phyloP scores from a whole-genome alignment of 2,797 vertebrate genomes.

The Anomalospiza imberbis region DNA sequence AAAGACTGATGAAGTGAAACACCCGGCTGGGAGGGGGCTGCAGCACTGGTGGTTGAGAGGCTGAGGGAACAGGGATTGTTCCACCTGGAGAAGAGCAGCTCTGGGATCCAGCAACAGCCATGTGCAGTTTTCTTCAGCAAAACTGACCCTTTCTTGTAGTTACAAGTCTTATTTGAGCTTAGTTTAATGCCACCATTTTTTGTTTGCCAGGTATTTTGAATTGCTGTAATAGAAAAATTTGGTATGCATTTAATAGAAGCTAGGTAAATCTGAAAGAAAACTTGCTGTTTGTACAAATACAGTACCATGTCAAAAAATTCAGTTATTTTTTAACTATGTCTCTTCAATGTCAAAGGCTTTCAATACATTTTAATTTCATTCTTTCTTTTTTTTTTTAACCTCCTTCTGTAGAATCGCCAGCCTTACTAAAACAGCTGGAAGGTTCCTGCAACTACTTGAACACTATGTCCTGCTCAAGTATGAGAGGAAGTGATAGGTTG shows the following conservation, averaged over 20 bases:
- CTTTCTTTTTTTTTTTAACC: not conserved
- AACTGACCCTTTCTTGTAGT: not conserved
- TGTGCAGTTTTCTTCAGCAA: not conserved
- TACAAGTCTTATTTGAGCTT: not conserved
- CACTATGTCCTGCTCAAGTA: not conserved
- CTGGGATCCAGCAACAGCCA: not conserved
- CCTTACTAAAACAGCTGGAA: not conserved
- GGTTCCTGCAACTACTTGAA: not conserved
- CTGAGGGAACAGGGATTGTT: not conserved
- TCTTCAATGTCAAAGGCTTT: not conserved
- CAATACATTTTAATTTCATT: not conserved
- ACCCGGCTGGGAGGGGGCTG: accelerated
- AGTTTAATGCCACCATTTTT: not conserved
- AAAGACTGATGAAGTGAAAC: not conserved
- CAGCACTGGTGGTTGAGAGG: not conserved
- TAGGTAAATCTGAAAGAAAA: not conserved
- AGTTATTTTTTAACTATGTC: not conserved
- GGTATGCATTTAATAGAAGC: not conserved
- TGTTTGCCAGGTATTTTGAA: not conserved
- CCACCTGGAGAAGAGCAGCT: not conserved
- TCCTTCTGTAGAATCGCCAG: not conserved
- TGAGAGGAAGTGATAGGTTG: not conserved
- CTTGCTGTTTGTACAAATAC: not conserved
- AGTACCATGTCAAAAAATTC: not conserved
- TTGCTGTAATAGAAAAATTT: not conserved